Evolutionary conservation across 2,888 invertebrate genomes (phyloP), one percentile per base, ranked within the genome.

Genomic region (Leptothorax acervorum): DNA sequence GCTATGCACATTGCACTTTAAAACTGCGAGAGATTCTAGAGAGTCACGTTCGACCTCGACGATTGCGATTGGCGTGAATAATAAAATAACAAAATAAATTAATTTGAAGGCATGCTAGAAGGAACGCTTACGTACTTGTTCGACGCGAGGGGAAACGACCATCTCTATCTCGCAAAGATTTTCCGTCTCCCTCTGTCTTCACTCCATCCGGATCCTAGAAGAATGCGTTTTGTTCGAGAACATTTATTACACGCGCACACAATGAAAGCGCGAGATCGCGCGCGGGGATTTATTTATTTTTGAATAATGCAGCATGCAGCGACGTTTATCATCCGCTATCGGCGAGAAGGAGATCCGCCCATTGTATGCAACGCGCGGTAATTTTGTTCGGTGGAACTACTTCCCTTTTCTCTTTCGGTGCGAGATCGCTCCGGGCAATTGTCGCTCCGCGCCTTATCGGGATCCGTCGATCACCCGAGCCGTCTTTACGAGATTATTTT

Each of bases 261-360:
- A 62, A 51, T 63, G 53, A 55, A 31, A 31, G n/a, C 15, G 55
- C 42, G 42, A 55, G 60, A 74, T 75, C 76, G 65, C 76, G 71
- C 55, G 78, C 45, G 39, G 57, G 74, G 79, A 79, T 79, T 79
- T 79, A 79, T 79, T 79, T 79, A 60, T 79, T 79, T 79, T 79
- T 79, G 79, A 79, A 79, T 79, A 79, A 79, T 79, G 79, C 74
- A 79, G 35, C 74, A 79, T 79, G 79, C 74, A 79, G 35, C 74
- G 18, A 73, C 79, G 74, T 73, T 79, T 79, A 79, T 79, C 79
- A 79, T 60, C 35, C 79, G 79, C 74, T 73, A 79, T 79, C 79
- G 79, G 79, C 79, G 74, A 57, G 79, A 68, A 68, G 70, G 31
- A 79, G 60, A 79, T 73, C 74, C 57, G 57, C 76, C 68, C 76